Evolutionary conservation across 2,797 vertebrate species (phyloP), one percentile per base, ranked within the genome.

Genomic region (Diglossa cyanea): DNA sequence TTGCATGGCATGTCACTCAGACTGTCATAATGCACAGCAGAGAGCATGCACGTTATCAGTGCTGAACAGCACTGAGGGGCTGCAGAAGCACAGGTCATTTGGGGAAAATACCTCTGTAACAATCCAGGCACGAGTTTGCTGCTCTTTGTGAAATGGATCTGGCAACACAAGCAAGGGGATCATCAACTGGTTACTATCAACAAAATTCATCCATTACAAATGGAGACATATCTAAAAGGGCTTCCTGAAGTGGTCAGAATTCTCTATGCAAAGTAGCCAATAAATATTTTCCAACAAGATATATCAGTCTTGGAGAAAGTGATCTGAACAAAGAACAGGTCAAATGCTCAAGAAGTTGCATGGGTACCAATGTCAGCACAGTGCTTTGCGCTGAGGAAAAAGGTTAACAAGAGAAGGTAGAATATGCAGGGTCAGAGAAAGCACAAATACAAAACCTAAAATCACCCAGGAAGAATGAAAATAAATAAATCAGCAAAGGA

Each of bases 1-100:
- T 54, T 55, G 47, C 7, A 5, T 50, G 68, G 81, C 47, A 21
- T 91, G 85, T 86, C 90, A 90, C 60, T 92, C 92, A 73, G 67
- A 25, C n/a, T 89, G 55, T 55, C 90, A 68, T 26, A 54, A 75
- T 26, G 70, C 58, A 25, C 48, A 33, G 44, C 33, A 44, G 47
- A 44, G 25, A 77, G 30, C 42, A 45, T 7, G n/a, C 15, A 35
- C 30, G 12, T 58, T 61, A 44, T 55, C 82, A 42, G 60, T 14
- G 37, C 39, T 17, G 53, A 88, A 5, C 11, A 68, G 66, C 15
- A 28, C n/a, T 1, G 1, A 50, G 42, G 23, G 23, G 66, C 28
- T 62, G 72, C 50, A 74, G 45, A 42, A 16, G 19, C n/a, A n/a
- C 9, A 15, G 58, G 66, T 54, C 66, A 17, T 77, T n/a, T 26